These are phyloP conservation scores for Euphonia xanthogaster DNA, from an alignment of 2,797 vertebrate species.

Conservation along the genomic window DNA sequence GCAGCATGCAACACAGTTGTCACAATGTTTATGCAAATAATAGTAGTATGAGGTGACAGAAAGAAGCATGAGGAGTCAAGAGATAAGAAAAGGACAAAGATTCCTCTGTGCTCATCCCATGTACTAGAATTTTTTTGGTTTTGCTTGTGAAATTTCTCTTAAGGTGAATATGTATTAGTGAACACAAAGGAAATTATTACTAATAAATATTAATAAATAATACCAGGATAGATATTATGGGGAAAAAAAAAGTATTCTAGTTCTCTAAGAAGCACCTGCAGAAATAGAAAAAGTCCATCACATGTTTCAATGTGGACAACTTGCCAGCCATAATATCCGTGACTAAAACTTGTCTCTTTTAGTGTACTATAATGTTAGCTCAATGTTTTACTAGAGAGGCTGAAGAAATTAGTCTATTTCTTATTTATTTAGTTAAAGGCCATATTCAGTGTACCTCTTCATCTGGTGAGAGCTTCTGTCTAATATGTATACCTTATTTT, in stretches of 20 bases:
- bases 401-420: slow-evolving; percentile 14
- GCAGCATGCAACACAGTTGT: background rate
- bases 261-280: background rate
- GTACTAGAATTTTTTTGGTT: background rate
- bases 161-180: background rate
- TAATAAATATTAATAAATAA: slow-evolving; percentile 5
- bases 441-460: background rate
- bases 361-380: background rate
- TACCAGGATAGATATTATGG: background rate
- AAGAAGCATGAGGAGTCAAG: background rate
- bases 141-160: slow-evolving; percentile 3
- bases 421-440: slow-evolving; percentile 7
- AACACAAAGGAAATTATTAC: slow-evolving; percentile 33
- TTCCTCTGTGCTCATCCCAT: background rate
- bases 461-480: background rate
- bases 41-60: background rate
- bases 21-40: background rate
- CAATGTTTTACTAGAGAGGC: background rate
- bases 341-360: background rate
- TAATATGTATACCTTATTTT: background rate
- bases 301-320: background rate
- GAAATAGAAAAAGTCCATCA: background rate
- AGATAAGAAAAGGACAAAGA: background rate
- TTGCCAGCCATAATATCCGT: background rate
- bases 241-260: background rate